phyloP scores from a whole-genome alignment of 2,888 invertebrate genomes.

The Philhelius pedissequus region DNA sequence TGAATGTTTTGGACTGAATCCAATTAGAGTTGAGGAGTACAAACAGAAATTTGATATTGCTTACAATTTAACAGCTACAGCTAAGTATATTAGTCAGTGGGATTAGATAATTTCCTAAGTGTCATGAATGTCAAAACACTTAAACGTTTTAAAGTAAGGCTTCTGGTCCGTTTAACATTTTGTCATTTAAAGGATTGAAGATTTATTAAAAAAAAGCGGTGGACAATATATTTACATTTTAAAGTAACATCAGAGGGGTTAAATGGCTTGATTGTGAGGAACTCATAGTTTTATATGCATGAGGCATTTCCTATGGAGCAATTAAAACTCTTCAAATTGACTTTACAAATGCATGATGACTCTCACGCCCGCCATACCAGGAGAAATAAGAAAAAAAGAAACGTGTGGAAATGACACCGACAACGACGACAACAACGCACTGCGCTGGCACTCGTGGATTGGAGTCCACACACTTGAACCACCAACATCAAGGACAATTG shows the following conservation, averaged over 20 bases:
- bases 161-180: not conserved
- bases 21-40: not conserved
- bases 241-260: not conserved
- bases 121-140: not conserved
- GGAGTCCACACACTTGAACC: slow-evolving; percentile 6
- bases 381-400: not conserved
- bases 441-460: not conserved
- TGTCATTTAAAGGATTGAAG: not conserved
- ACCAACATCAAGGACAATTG: slow-evolving; percentile 25
- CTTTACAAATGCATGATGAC: not conserved
- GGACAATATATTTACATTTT: not conserved
- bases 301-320: not conserved
- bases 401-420: slow-evolving; percentile 12
- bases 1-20: slow-evolving; percentile 15
- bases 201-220: not conserved
- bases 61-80: not conserved
- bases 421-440: not conserved
- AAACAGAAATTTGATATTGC: not conserved
- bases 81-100: not conserved
- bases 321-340: slow-evolving; percentile 6
- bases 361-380: not conserved
- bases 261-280: not conserved
- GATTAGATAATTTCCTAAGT: not conserved
- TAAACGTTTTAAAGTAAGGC: not conserved
- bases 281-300: not conserved